Conservation (phyloP, 2,797 vertebrate genomes). For the Sebastes trivittatus region DNA sequence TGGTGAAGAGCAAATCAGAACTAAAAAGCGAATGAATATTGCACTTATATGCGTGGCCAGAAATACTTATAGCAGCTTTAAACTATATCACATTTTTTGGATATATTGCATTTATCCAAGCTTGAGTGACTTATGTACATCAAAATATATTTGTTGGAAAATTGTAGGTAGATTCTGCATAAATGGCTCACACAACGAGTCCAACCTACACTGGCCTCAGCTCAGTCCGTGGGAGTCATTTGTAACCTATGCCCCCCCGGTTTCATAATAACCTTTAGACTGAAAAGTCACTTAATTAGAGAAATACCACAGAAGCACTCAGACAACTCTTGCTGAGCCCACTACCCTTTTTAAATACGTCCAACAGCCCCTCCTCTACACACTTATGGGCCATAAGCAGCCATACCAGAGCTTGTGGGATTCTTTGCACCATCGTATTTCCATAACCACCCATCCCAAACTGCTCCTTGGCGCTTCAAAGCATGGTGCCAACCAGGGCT, state of each 20-base stretch:
- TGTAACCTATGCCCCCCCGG: conserved; percentile 27
- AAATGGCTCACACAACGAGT: background rate
- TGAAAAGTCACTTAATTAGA: conserved; percentile 66
- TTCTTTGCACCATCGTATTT: conserved; percentile 36
- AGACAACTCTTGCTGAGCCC: conserved; percentile 46
- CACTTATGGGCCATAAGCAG: background rate
- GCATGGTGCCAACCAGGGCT: background rate
- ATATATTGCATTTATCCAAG: background rate
- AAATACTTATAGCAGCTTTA: background rate
- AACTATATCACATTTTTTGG: background rate
- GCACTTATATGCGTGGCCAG: background rate
- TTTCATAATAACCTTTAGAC: conserved; percentile 60
- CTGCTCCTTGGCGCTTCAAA: conserved; percentile 7
- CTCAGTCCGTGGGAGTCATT: conserved; percentile 20
- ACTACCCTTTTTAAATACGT: conserved; percentile 15
- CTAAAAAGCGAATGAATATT: background rate
- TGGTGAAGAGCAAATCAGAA: background rate
- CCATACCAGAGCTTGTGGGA: conserved; percentile 8
- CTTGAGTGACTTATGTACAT: background rate
- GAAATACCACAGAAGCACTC: conserved; percentile 70
- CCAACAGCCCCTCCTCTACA: conserved; percentile 14
- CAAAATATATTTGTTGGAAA: background rate
- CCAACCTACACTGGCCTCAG: background rate
- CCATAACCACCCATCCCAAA: conserved; percentile 22
- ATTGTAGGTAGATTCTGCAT: background rate